A percentile compares a stretch with the other conserved stretches of the same genome.
phyloP scores from a whole-genome alignment of 2,888 invertebrate genomes.

The Oegoconia quadripuncta region DNA sequence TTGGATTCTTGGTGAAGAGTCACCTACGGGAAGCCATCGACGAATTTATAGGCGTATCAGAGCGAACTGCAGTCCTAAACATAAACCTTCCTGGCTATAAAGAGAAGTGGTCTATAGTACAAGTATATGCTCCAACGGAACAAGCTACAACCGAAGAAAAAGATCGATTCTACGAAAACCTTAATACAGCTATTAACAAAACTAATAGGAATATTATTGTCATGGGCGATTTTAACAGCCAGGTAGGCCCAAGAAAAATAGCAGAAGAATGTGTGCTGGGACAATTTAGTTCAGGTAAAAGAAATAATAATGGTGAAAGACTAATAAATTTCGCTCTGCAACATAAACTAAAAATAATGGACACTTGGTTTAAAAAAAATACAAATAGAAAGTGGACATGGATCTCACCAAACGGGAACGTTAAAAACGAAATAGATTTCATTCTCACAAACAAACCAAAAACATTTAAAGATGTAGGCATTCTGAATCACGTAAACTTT shows the following conservation, averaged over 20 bases:
- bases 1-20: conserved; percentile 23
- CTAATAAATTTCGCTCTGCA: conserved; percentile 20
- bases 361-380: conserved; percentile 17
- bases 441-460: conserved; percentile 14
- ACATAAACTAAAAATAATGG: conserved; percentile 19
- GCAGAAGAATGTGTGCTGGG: conserved; percentile 10
- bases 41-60: conserved; percentile 18
- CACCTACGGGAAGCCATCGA: conserved; percentile 13
- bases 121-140: conserved; percentile 18
- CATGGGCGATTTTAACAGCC: conserved; percentile 11
- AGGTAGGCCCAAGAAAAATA: conserved; percentile 12
- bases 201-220: conserved; percentile 2
- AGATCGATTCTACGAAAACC: conserved; percentile 11
- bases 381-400: conserved; percentile 14
- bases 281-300: conserved; percentile 16
- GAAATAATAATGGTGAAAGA: conserved; percentile 19
- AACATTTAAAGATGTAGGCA: not conserved
- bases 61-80: conserved; percentile 18
- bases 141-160: conserved; percentile 7
- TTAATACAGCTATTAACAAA: conserved; percentile 5
- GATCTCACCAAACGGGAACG: conserved; percentile 12
- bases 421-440: conserved; percentile 19
- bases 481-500: not conserved
- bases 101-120: conserved; percentile 6
- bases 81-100: not conserved